phyloP scores from a whole-genome alignment of 2,888 invertebrate genomes.

The Lacanobia wlatinum region DNA sequence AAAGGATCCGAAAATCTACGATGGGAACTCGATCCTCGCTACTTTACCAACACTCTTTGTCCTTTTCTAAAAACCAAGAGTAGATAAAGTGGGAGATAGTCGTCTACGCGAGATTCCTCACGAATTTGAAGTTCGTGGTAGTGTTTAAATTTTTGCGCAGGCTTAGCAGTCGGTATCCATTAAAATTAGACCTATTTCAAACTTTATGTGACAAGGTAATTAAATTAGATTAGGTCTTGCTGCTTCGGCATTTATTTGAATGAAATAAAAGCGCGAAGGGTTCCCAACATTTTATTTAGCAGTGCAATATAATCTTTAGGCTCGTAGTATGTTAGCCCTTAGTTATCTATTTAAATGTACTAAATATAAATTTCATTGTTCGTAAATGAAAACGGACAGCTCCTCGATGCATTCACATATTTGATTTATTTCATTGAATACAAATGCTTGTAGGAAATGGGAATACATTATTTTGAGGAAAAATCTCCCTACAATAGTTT shows the following conservation, averaged over 20 bases:
- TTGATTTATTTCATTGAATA: constrained; percentile 62
- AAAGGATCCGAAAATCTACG: constrained; percentile 61
- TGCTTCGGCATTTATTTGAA: constrained; percentile 57
- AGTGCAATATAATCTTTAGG: not conserved
- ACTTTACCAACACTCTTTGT: constrained; percentile 44
- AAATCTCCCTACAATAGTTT: constrained; percentile 73
- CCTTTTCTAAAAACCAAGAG: constrained; percentile 51
- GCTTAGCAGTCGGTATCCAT: constrained; percentile 59
- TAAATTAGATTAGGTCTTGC: constrained; percentile 65
- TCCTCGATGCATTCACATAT: constrained; percentile 24
- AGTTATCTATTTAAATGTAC: not conserved
- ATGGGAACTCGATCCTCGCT: constrained; percentile 62
- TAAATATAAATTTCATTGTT: not conserved
- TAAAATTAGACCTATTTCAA: constrained; percentile 69
- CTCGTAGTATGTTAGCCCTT: not conserved
- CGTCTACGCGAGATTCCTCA: constrained; percentile 43
- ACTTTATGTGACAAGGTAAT: constrained; percentile 69
- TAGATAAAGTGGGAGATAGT: constrained; percentile 52
- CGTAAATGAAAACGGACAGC: not conserved
- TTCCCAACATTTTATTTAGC: constrained; percentile 7
- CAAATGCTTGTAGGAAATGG: constrained; percentile 65
- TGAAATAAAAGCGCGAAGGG: constrained; percentile 11
- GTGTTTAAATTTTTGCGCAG: constrained; percentile 39
- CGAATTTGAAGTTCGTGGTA: constrained; percentile 57
- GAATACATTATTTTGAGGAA: constrained; percentile 73